A percentile compares a stretch with the other conserved stretches of the same genome.
These are phyloP conservation scores for Bugulina stolonifera DNA, from an alignment of 2,888 invertebrate species.

Conservation along the genomic window DNA sequence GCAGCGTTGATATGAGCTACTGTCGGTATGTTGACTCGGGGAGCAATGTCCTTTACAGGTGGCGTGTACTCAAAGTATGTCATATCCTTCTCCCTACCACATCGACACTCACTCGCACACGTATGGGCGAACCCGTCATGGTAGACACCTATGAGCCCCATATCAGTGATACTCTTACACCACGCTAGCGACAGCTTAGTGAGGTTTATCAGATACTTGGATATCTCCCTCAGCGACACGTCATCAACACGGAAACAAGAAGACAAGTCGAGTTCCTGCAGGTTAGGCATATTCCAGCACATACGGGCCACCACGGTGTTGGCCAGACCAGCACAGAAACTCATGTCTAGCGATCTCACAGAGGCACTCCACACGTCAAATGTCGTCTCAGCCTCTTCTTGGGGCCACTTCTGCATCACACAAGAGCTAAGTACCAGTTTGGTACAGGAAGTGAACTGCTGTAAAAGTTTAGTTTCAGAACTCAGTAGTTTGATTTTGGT, in stretches of 20 bases:
- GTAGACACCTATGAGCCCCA: constrained; percentile 60
- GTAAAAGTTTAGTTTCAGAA: constrained; percentile 55
- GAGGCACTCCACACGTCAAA: not conserved
- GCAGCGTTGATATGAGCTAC: constrained; percentile 9
- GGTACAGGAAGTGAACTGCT: not conserved
- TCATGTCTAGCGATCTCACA: constrained; percentile 42
- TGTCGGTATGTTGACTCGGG: not conserved
- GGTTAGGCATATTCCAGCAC: constrained; percentile 59
- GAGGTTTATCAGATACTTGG: constrained; percentile 61
- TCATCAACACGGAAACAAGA: constrained; percentile 70
- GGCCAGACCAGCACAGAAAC: constrained; percentile 55
- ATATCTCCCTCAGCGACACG: constrained; percentile 62
- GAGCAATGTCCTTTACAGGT: constrained; percentile 20
- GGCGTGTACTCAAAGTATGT: constrained; percentile 12
- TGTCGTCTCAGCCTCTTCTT: not conserved
- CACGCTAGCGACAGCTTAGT: constrained; percentile 62
- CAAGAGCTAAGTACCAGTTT: not conserved
- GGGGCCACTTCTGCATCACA: not conserved
- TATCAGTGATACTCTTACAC: constrained; percentile 66
- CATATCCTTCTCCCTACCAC: not conserved
- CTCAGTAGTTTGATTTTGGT: constrained; percentile 64
- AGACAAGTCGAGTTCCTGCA: constrained; percentile 62
- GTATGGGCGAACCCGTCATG: constrained; percentile 32
- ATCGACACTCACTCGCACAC: constrained; percentile 36
- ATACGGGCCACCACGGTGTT: constrained; percentile 62